These are phyloP conservation scores for Brachirus orientalis DNA, from an alignment of 2,113 vertebrate genomes.

Conservation along the genomic window DNA sequence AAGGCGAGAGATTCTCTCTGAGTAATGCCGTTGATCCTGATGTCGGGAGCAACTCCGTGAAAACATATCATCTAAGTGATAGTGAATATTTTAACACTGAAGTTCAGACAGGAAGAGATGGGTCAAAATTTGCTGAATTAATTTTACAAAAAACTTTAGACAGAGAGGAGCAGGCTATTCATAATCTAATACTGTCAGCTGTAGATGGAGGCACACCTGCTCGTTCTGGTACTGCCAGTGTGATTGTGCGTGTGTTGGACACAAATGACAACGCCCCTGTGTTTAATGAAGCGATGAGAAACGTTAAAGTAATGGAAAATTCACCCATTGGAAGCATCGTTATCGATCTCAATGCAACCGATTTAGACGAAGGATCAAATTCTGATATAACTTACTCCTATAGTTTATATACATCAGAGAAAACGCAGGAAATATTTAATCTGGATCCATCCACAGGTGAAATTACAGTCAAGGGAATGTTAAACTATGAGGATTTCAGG, in stretches of 20 bases:
- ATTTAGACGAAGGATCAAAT: conserved; percentile 58
- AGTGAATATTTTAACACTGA: conserved; percentile 69
- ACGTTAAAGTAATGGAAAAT: conserved; percentile 62
- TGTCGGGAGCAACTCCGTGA: conserved; percentile 61
- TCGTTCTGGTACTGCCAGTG: conserved; percentile 71
- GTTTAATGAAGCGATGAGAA: conserved; percentile 57
- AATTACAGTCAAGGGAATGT: conserved; percentile 68
- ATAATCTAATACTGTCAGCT: conserved; percentile 74
- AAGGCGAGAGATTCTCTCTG: conserved; percentile 71
- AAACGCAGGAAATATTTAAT: conserved; percentile 70
- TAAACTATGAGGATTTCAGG: conserved; percentile 81
- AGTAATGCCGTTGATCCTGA: conserved; percentile 76
- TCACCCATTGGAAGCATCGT: conserved; percentile 59
- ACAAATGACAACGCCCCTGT: conserved; percentile 64
- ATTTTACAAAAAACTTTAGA: conserved; percentile 58
- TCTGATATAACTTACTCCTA: conserved; percentile 77
- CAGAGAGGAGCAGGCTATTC: conserved; percentile 54
- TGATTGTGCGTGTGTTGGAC: conserved; percentile 70
- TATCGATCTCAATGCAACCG: conserved; percentile 54
- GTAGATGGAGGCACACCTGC: conserved; percentile 76
- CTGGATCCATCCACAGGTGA: conserved; percentile 78
- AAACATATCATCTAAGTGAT: conserved; percentile 68
- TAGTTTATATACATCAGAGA: conserved; percentile 76
- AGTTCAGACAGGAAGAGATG: conserved; percentile 69
- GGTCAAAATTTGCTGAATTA: conserved; percentile 53